Evolutionary conservation across 2,888 invertebrate species (phyloP).

Genomic region (Pegoplata infirma): DNA sequence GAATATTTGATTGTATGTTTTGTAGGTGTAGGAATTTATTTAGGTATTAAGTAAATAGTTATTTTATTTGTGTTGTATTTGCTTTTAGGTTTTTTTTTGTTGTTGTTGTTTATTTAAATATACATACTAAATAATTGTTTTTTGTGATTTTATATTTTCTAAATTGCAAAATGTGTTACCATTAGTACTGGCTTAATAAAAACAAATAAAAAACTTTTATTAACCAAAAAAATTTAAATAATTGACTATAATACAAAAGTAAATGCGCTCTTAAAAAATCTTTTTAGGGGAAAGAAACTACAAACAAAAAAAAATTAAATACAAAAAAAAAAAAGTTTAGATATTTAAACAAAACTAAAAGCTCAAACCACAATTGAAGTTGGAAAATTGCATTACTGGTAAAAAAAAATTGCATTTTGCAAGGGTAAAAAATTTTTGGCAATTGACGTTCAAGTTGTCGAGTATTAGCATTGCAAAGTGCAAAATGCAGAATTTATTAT

Average conservation of each 20-base stretch:
- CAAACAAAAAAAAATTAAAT: slow-evolving; percentile 16
- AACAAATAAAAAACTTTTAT: not conserved
- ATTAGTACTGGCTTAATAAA: not conserved
- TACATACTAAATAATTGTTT: slow-evolving; percentile 54
- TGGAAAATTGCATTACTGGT: not conserved
- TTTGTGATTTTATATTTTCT: slow-evolving; percentile 15
- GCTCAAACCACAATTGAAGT: not conserved
- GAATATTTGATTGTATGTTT: slow-evolving; percentile 40
- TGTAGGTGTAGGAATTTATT: slow-evolving; percentile 15
- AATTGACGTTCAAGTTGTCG: too few relatives aligned
- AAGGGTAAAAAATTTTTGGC: too few relatives aligned
- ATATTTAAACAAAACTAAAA: not conserved
- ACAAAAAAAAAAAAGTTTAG: too few relatives aligned
- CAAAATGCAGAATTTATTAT: too few relatives aligned
- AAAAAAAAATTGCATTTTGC: too few relatives aligned
- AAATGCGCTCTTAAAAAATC: slow-evolving; percentile 55
- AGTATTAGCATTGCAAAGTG: too few relatives aligned
- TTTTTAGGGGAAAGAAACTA: not conserved
- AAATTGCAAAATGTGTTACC: not conserved
- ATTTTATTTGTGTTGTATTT: not conserved
- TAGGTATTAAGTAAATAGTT: slow-evolving; percentile 18
- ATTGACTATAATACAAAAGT: slow-evolving; percentile 61
- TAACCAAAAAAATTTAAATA: slow-evolving; percentile 35
- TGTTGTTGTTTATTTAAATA: slow-evolving; percentile 27
- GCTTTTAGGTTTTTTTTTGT: slow-evolving; percentile 5